Conservation (phyloP, 2,888 invertebrate species). For the Spilosoma lubricipeda region DNA sequence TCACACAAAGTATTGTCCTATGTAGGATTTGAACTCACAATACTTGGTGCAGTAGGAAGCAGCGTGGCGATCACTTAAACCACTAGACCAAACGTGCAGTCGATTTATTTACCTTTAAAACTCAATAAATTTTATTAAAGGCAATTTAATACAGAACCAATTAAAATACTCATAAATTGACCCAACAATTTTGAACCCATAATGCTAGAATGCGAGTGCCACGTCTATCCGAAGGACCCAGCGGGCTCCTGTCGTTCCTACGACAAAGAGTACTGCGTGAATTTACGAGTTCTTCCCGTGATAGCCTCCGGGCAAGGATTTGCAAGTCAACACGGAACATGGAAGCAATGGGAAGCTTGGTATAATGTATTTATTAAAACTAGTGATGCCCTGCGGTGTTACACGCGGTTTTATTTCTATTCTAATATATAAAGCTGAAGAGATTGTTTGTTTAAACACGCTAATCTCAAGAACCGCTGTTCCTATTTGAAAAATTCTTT, state of each 20-base stretch:
- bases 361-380: not conserved
- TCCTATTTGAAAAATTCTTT: too few relatives aligned
- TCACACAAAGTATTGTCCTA: too few relatives aligned
- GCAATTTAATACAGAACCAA: not conserved
- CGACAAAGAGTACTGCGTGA: slow-evolving; percentile 33
- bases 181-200: slow-evolving; percentile 11
- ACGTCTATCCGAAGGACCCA: slow-evolving; percentile 39
- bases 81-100: too few relatives aligned
- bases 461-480: too few relatives aligned
- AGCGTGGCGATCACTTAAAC: too few relatives aligned
- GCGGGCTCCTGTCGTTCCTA: slow-evolving; percentile 36
- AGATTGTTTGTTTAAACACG: too few relatives aligned
- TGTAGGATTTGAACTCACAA: too few relatives aligned
- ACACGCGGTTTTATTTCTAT: not conserved
- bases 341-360: not conserved
- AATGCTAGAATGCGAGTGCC: slow-evolving; percentile 19
- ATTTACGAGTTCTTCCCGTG: slow-evolving; percentile 51
- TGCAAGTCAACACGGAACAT: slow-evolving; percentile 30
- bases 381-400: not conserved
- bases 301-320: slow-evolving; percentile 44
- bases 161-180: slow-evolving; percentile 16
- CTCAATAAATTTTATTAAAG: not conserved
- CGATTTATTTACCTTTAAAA: not conserved
- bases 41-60: too few relatives aligned
- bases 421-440: too few relatives aligned